Conservation (phyloP, 2,888 invertebrate genomes). For the Patella depressa region DNA sequence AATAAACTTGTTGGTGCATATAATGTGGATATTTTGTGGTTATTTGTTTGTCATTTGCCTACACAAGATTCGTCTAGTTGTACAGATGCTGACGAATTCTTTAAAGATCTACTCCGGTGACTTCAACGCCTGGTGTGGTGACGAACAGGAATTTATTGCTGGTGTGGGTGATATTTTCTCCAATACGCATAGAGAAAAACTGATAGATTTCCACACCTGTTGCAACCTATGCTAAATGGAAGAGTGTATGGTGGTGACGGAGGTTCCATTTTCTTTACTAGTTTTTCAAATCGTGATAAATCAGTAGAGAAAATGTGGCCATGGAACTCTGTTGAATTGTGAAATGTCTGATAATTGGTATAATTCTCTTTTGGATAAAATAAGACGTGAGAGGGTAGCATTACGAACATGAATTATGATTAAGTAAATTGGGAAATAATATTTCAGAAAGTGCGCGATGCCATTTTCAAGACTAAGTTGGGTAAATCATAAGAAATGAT, state of each 20-base stretch:
- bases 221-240: not conserved
- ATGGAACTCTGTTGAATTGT: not conserved
- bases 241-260: not conserved
- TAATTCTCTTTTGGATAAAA: not conserved
- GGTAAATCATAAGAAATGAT: no score
- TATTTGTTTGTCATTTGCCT: not conserved
- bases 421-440: not conserved
- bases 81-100: not conserved
- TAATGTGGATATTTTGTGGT: not conserved
- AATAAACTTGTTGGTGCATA: constrained; percentile 5
- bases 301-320: not conserved
- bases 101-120: not conserved
- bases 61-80: not conserved
- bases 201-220: not conserved
- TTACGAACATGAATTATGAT: not conserved
- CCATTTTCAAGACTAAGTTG: not conserved
- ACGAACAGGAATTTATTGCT: not conserved
- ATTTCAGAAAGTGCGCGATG: not conserved
- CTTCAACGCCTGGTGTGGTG: no score
- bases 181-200: not conserved
- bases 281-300: not conserved
- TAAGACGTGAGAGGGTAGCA: not conserved
- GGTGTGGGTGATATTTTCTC: not conserved
- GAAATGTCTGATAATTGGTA: not conserved
- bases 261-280: not conserved